Conservation (phyloP, 2,888 invertebrate species). For the Sipha maydis region DNA sequence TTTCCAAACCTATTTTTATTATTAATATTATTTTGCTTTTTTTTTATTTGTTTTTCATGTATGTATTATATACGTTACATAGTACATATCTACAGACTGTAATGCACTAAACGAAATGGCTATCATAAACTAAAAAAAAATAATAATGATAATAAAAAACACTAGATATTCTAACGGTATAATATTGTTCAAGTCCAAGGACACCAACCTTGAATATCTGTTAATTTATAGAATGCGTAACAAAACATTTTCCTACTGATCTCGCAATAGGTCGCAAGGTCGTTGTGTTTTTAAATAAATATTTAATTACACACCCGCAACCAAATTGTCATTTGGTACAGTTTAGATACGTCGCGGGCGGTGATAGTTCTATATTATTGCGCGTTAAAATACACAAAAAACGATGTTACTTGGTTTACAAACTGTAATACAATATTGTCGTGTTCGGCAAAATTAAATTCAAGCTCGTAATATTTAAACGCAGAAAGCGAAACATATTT, state of each 20-base stretch:
- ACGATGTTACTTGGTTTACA: background rate
- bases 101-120: constrained; percentile 6
- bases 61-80: background rate
- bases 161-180: constrained; percentile 11
- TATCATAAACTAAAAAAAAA: background rate
- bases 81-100: background rate
- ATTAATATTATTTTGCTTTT: background rate
- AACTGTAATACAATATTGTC: background rate
- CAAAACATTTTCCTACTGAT: constrained; percentile 34
- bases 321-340: background rate
- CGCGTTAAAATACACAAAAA: background rate
- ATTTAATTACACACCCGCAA: background rate
- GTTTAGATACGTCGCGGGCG: background rate
- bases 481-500: constrained; percentile 37
- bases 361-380: background rate
- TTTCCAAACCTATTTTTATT: background rate
- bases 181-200: constrained; percentile 21
- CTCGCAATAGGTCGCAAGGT: background rate
- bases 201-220: background rate
- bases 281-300: background rate
- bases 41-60: background rate
- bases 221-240: background rate
- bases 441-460: background rate
- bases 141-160: background rate
- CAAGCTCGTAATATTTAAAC: background rate